Base-by-base conservation (phyloP, 2,888 invertebrate species). In the Argyresthia albistria region DNA sequence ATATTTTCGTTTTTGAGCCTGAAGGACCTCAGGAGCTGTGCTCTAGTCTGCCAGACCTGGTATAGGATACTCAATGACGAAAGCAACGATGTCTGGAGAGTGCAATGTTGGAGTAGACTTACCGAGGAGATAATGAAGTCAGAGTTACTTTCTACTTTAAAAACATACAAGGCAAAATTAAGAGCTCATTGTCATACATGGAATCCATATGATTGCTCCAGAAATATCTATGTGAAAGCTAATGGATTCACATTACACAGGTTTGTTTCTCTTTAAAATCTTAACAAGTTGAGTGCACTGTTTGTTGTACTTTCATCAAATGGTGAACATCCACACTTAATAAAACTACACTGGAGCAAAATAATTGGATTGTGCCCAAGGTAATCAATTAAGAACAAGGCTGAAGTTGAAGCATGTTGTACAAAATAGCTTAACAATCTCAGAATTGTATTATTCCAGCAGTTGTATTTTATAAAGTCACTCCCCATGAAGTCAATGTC, bases 191-290 rank as follows among this genome's bases (percentile, higher is more conserved):
- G 93, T 73, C 96, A 97, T 81, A 95, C 98, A 0, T 99, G 99
- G 99, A 99, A 97, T 80, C 96, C 97, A 9, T 93, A 95, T 74
- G 99, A 99, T 78, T 97, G 98, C 76, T 99, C 98, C 50, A 91
- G 97, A 72, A 98, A 99, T 87, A 95, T 98, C 73, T 98, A 96
- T 77, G 94, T 99, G 53, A 98, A 97, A 88, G 93, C 96, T 35
- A 98, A 97, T 87, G 98, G 97, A 59, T 99, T 99, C 76, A 99
- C 99, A 15, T 88, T 99, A 65, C 99, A 99, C 88, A 92, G 93
- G 92, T 92, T 55, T 47, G 35, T 48, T 16, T 48, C 46, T 39
- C 6, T 25, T 25, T 4, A 25, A 25, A 25, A 25, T 25, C 25
- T 25, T n/a, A n/a, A n/a, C n/a, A 25, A 25, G 25, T 25, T 25